These are phyloP conservation scores for Dreissena polymorpha DNA, from an alignment of 1,140 invertebrate species.

Conservation along the genomic window DNA sequence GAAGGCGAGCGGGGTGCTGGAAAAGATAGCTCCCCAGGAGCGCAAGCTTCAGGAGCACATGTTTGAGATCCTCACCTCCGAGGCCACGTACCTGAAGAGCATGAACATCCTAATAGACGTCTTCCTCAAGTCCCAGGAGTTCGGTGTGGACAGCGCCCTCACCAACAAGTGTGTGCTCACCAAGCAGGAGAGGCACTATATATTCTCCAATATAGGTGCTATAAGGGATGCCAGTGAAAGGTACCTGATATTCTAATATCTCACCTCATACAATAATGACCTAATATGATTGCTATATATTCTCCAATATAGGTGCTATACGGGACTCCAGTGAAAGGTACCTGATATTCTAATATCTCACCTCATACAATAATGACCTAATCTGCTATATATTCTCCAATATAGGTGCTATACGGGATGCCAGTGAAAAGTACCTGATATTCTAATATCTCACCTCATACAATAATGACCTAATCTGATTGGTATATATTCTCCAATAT, in stretches of 20 bases:
- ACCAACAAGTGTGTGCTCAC: constrained; percentile 83
- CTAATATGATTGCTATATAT: no score
- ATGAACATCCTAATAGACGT: constrained; percentile 93
- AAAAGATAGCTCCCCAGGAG: constrained; percentile 85
- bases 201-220: constrained; percentile 90
- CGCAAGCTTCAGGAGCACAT: constrained; percentile 89
- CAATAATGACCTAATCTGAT: no score
- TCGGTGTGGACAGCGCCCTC: constrained; percentile 80
- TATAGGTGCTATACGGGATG: constrained; percentile 83
- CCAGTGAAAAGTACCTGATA: constrained; percentile 78
- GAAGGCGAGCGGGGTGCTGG: constrained; percentile 80
- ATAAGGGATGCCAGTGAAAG: constrained; percentile 80
- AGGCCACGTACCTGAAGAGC: constrained; percentile 97
- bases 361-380: no score
- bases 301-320: constrained; percentile 88
- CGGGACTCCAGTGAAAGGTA: constrained; percentile 79
- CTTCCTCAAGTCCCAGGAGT: constrained; percentile 90
- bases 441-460: no score
- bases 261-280: no score
- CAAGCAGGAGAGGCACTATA: constrained; percentile 86
- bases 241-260: no score
- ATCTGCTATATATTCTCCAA: constrained; percentile 93
- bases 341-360: no score
- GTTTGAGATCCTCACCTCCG: constrained; percentile 93
- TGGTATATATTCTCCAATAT: constrained; percentile 93